These are phyloP conservation scores for Caenorhabditis becei DNA, from an alignment of 2,888 invertebrate genomes.

Conservation along the genomic window DNA sequence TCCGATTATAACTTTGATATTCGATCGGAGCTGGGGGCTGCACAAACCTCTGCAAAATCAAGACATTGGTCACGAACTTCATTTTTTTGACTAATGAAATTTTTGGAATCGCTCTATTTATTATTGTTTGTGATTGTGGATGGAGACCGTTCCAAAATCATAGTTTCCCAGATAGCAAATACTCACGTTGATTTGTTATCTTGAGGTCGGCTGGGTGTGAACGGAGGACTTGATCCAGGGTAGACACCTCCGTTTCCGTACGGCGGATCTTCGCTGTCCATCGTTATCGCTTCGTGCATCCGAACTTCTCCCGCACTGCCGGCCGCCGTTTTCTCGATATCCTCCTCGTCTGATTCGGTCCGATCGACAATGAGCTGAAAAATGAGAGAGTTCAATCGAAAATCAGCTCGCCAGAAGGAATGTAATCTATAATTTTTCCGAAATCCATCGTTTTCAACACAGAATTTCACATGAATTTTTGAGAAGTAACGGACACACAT, in stretches of 20 bases:
- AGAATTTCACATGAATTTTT: constrained; percentile 31
- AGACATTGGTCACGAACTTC: neutral
- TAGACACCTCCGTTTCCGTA: constrained; percentile 66
- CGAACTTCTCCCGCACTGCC: constrained; percentile 12
- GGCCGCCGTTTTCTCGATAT: constrained; percentile 51
- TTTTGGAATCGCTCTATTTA: too few species aligned
- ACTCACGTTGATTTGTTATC: constrained; percentile 67
- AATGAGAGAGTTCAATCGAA: neutral
- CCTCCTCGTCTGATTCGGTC: constrained; percentile 70
- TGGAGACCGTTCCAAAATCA: too few species aligned
- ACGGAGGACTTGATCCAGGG: constrained; percentile 68
- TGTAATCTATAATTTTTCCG: constrained; percentile 13
- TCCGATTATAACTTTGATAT: constrained; percentile 77
- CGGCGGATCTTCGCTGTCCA: constrained; percentile 55
- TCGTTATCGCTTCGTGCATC: constrained; percentile 44
- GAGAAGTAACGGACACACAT: neutral
- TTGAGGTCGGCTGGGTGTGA: constrained; percentile 64
- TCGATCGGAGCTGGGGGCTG: constrained; percentile 74
- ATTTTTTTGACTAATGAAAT: too few species aligned
- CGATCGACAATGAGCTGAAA: constrained; percentile 72
- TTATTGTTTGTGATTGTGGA: too few species aligned
- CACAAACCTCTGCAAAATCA: constrained; percentile 71
- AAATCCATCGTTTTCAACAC: too few species aligned
- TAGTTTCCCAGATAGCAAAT: neutral
- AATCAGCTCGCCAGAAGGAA: neutral